These are phyloP conservation scores for Sebastes paucispinis DNA, from an alignment of 2,797 vertebrate genomes.

Conservation along the genomic window DNA sequence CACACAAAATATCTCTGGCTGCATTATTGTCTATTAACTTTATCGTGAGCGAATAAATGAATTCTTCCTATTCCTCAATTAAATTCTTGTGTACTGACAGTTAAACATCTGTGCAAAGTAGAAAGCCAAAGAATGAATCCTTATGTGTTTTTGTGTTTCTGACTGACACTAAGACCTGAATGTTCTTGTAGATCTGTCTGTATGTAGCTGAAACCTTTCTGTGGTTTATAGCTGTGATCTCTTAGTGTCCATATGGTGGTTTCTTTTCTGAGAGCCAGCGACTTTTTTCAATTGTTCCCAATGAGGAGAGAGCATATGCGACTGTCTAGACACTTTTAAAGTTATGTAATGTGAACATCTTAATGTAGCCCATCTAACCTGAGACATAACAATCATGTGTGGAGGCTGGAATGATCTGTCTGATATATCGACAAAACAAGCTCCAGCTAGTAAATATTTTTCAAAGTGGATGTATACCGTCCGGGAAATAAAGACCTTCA, in stretches of 20 bases:
- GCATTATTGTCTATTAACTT: background rate
- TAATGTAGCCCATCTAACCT: background rate
- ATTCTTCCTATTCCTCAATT: background rate
- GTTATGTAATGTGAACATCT: background rate
- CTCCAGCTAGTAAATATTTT: background rate
- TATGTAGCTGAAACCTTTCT: background rate
- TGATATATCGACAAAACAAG: conserved; percentile 1
- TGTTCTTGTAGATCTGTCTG: background rate
- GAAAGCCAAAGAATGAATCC: background rate
- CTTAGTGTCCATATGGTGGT: background rate
- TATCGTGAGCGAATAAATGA: background rate
- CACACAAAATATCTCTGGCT: background rate
- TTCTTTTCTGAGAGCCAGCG: too few relatives aligned
- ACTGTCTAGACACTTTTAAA: too few relatives aligned
- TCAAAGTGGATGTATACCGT: background rate
- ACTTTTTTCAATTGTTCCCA: too few relatives aligned
- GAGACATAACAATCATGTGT: background rate
- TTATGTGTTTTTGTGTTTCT: background rate
- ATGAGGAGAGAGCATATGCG: too few relatives aligned
- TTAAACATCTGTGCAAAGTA: background rate
- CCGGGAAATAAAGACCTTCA: conserved; percentile 7
- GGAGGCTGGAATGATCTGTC: background rate
- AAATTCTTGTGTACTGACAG: background rate
- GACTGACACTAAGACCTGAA: background rate
- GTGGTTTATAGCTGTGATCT: background rate